Conservation (phyloP, 2,797 vertebrate genomes). For the Mionectes olivaceus region DNA sequence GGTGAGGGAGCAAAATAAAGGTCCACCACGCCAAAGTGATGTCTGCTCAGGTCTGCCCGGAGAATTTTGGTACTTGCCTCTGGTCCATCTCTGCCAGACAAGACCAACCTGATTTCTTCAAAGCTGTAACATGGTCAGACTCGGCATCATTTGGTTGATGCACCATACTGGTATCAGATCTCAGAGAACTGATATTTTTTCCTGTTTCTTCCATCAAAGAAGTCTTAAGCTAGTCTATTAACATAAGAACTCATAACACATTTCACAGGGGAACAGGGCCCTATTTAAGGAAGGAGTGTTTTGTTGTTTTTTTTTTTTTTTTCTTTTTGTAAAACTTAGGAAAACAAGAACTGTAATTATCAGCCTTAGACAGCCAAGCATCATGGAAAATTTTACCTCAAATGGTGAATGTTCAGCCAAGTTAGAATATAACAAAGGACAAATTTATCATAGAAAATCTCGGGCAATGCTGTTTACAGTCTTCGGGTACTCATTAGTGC, state of each 20-base stretch:
- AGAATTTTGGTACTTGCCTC: neutral
- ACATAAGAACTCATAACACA: neutral
- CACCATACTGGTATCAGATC: neutral
- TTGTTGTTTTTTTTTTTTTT: neutral
- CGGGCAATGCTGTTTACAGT: neutral
- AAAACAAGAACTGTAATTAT: conserved; percentile 22
- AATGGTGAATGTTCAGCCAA: conserved; percentile 29
- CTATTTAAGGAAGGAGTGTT: neutral
- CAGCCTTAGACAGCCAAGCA: conserved; percentile 11
- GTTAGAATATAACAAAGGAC: conserved; percentile 1
- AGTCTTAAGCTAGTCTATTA: neutral
- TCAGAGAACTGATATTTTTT: neutral
- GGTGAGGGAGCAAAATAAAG: neutral
- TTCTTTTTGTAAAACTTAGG: neutral
- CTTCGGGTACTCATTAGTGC: neutral
- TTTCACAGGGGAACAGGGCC: neutral
- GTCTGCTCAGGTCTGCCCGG: neutral
- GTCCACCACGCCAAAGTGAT: accelerated
- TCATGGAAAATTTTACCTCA: conserved; percentile 53
- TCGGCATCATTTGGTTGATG: neutral
- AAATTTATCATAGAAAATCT: conserved; percentile 31
- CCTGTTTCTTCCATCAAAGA: neutral
- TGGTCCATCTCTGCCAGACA: neutral
- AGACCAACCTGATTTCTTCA: neutral
- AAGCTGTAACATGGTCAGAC: neutral